Conservation (phyloP, 2,113 vertebrate genomes). For the Apistogramma diplotaenia region DNA sequence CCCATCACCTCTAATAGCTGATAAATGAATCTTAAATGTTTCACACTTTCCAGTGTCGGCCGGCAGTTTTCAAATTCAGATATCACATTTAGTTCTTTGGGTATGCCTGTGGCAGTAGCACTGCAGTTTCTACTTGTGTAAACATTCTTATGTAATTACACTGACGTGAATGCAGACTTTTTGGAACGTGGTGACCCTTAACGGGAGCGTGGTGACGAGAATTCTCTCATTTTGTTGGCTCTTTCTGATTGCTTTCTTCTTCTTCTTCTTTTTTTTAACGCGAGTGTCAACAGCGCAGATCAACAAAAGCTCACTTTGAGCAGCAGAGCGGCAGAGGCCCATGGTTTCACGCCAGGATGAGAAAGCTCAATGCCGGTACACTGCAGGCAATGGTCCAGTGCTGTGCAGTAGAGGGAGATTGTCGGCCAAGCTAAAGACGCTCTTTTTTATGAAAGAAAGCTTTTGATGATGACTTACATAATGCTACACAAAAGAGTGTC, state of each 20-base stretch:
- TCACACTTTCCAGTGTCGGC: not conserved
- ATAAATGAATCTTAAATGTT: not conserved
- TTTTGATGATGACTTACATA: constrained; percentile 50
- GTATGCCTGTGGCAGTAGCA: not conserved
- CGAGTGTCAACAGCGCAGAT: constrained; percentile 27
- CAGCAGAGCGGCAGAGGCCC: constrained; percentile 19
- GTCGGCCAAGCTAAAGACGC: constrained; percentile 25
- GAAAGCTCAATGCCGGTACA: constrained; percentile 56
- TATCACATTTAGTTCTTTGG: not conserved
- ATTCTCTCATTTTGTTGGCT: constrained; percentile 24
- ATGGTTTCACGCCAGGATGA: constrained; percentile 59
- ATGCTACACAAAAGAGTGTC: constrained; percentile 37
- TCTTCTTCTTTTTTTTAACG: not conserved
- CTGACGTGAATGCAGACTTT: not conserved
- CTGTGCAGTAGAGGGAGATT: constrained; percentile 11
- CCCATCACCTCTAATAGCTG: not conserved
- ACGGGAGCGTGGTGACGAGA: constrained; percentile 30
- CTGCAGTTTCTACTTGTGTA: not conserved
- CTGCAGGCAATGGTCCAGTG: constrained; percentile 40
- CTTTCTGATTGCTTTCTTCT: constrained; percentile 38
- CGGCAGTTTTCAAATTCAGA: not conserved
- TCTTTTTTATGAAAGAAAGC: constrained; percentile 40
- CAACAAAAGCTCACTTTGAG: constrained; percentile 56
- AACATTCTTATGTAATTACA: constrained; percentile 49
- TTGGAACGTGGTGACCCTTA: not conserved